Base-by-base conservation (phyloP, 2,888 invertebrate species). In the Leuctra nigra region DNA sequence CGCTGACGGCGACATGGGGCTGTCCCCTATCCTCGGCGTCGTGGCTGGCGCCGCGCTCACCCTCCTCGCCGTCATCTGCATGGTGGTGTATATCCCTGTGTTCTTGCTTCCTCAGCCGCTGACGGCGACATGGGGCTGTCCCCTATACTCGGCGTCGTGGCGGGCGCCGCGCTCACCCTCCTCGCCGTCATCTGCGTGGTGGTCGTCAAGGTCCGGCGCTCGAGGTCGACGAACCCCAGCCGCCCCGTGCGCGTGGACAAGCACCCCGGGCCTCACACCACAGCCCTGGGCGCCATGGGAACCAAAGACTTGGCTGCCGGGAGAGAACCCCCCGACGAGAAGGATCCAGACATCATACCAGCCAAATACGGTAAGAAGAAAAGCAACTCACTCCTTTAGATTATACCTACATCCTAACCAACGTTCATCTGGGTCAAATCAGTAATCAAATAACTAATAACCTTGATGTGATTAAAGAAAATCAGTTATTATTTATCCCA, bases 311-410 rank as follows among this genome's bases (percentile, higher is more conserved):
- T 33, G 13, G 20, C 41, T 16, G 18, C 72, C 14, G 71, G 71
- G 39, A 68, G 72, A 59, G 74, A 74, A 52, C 63, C 66, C 14
- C 63, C 66, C 11, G 79, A 81, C 64, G 82, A 82, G 66, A 77
- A 78, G 64, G 86, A 86, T 73, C 86, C 86, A 16, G 86, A 86
- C 71, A 81, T 86, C 59, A 86, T 86, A 69, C 86, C 86, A 61
- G 84, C 83, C 61, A 84, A 85, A 76, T 84, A 82, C 66, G 84
- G 85, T 84, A 73, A 75, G 73, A 65, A 4, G 13, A 36, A n/a
- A n/a, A n/a, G n/a, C n/a, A n/a, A n/a, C n/a, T n/a, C n/a, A n/a
- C n/a, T n/a, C n/a, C n/a, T n/a, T n/a, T n/a, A n/a, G n/a, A n/a
- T n/a, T n/a, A n/a, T n/a, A n/a, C n/a, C n/a, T n/a, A n/a, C n/a